A percentile compares a stretch with the other conserved stretches of the same genome.
Conservation (phyloP, 1,140 invertebrate genomes). For the Thaumetopoea pityocampa region DNA sequence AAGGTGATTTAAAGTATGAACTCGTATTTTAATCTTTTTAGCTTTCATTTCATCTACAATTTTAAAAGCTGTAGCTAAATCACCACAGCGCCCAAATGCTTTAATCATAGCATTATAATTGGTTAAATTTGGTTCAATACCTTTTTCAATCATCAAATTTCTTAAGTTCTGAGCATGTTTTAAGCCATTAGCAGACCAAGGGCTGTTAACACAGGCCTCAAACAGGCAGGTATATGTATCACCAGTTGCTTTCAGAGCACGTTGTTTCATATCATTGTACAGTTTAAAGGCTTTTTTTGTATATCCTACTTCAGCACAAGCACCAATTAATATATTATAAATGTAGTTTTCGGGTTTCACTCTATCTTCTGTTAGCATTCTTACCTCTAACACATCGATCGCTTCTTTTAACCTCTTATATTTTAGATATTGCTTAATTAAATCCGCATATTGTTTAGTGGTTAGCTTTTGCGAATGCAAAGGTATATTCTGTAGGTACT, state of each 20-base stretch:
- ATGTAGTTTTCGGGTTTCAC: conserved; percentile 87
- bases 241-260: conserved; percentile 80
- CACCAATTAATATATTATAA: conserved; percentile 87
- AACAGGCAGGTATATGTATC: conserved; percentile 90
- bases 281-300: conserved; percentile 90
- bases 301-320: conserved; percentile 87
- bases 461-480: conserved; percentile 67
- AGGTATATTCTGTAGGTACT: conserved; percentile 67
- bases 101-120: conserved; percentile 94
- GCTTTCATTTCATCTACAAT: conserved; percentile 90
- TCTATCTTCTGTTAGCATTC: conserved; percentile 84
- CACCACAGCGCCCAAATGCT: conserved; percentile 89
- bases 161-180: conserved; percentile 80
- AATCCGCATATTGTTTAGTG: conserved; percentile 79
- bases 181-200: conserved; percentile 79
- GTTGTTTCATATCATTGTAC: conserved; percentile 88
- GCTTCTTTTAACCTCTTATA: conserved; percentile 83
- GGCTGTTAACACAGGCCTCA: conserved; percentile 91
- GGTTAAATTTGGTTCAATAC: conserved; percentile 81
- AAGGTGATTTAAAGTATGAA: conserved; percentile 86
- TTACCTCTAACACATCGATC: conserved; percentile 83
- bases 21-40: conserved; percentile 79
- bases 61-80: conserved; percentile 85
- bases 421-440: conserved; percentile 82
- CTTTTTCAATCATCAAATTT: conserved; percentile 82